These are phyloP conservation scores for Bolinopsis microptera DNA, from an alignment of 37 sponge, comb jelly and placozoan genomes.

Conservation along the genomic window DNA sequence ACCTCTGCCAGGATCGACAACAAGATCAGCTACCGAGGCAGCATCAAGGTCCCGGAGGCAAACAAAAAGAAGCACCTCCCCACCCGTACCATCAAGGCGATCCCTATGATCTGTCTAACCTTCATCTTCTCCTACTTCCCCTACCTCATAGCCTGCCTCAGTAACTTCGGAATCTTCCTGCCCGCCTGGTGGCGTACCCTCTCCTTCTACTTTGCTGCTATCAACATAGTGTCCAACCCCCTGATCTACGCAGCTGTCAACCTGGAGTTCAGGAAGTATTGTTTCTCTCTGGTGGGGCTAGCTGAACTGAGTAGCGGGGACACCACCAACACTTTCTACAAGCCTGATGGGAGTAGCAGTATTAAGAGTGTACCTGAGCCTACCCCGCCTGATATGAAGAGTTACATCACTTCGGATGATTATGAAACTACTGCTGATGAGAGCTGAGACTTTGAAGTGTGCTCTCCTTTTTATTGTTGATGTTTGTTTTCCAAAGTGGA, in stretches of 20 bases:
- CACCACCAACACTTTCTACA: background rate
- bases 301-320: constrained; percentile 21
- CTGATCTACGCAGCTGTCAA: constrained; percentile 33
- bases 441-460: background rate
- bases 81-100: constrained; percentile 38
- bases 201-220: constrained; percentile 41
- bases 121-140: constrained; percentile 61
- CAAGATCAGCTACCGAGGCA: constrained; percentile 11
- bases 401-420: background rate
- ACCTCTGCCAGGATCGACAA: background rate
- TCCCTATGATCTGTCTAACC: constrained; percentile 50
- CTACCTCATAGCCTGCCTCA: constrained; percentile 53
- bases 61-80: background rate
- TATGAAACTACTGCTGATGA: background rate
- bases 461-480: background rate
- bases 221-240: constrained; percentile 60
- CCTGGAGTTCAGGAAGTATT: constrained; percentile 12
- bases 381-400: background rate
- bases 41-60: constrained; percentile 10
- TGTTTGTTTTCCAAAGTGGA: background rate
- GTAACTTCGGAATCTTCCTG: constrained; percentile 18
- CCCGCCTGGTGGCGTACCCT: constrained; percentile 49
- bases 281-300: background rate
- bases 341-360: background rate
- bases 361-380: constrained; percentile 30